Conservation (phyloP, 1,140 invertebrate genomes). For the Heterodera carotae region DNA sequence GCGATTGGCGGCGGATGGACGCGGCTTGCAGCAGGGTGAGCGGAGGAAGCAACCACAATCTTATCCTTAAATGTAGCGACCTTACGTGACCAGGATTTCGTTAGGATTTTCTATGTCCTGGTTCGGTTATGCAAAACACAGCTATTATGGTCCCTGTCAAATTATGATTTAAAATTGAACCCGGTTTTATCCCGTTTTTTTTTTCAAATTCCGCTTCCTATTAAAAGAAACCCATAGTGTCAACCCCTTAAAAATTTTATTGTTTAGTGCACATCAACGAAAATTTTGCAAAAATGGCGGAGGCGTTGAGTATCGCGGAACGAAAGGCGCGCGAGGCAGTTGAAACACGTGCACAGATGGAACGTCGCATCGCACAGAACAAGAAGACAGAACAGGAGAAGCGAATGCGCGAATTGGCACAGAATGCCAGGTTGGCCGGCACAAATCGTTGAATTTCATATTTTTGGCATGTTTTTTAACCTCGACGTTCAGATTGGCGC, state of each 20-base stretch:
- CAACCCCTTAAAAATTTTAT: no score
- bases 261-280: slow-evolving; percentile 83
- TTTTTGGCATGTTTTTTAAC: not conserved
- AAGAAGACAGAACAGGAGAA: slow-evolving; percentile 99
- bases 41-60: slow-evolving; percentile 66
- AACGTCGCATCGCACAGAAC: slow-evolving; percentile 93
- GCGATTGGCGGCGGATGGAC: slow-evolving; percentile 92
- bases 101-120: no score
- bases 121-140: no score
- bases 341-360: slow-evolving; percentile 89
- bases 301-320: slow-evolving; percentile 95
- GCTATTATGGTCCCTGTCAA: no score
- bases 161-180: no score
- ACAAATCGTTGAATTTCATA: slow-evolving; percentile 68
- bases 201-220: no score
- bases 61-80: no score
- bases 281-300: slow-evolving; percentile 96
- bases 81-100: no score
- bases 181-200: no score
- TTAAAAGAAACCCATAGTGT: no score
- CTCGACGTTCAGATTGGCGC: slow-evolving; percentile 16
- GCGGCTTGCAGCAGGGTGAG: slow-evolving; percentile 82
- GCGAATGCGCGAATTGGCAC: slow-evolving; percentile 84
- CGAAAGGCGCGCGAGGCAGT: slow-evolving; percentile 94
- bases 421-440: slow-evolving; percentile 76